Evolutionary conservation across 2,888 invertebrate genomes (phyloP), one percentile per base, ranked within the genome.

Genomic region (Agonopterix heracliana): DNA sequence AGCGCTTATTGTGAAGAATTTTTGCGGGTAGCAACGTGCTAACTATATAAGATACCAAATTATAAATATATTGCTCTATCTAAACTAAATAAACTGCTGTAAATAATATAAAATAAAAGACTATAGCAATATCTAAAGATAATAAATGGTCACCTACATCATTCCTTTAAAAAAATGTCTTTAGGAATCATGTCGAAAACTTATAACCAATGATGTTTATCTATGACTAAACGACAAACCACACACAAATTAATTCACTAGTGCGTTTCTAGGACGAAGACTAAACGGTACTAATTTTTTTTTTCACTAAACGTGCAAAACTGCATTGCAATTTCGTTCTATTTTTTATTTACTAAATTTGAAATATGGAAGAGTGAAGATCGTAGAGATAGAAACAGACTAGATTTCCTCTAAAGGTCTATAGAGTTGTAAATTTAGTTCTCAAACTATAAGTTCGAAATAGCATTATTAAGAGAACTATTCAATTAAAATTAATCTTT

Each of bases 341-440:
- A 54, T 60, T 64, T 59, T 60, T 64, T 59, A 38, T 11, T 38
- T 60, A 56, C 74, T 77, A 76, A 68, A 69, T 68, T 80, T 78
- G 71, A 85, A 86, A 87, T 67, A 88, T 88, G 88, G 88, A 88
- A 88, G 88, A 88, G 88, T 88, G 87, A 87, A 87, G 78, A 76
- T 76, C 70, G 62, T 62, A 77, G 65, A 75, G 71, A 72, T 66
- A 79, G 60, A 81, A 67, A 74, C 59, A 66, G 69, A 67, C 66
- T 61, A 81, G 56, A 56, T 54, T 26, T 68, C 65, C 57, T 73
- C 74, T 82, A 81, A 67, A 62, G 44, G 45, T 71, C 74, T 79
- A 81, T 67, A 53, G 57, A 38, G 7, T 26, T 26, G 5, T 26
- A 38, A 9, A 38, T 38, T 38, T 26, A 5, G 26, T 26, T 26